Base-by-base conservation (phyloP, 2,797 vertebrate species). In the Syngnathus acus region DNA sequence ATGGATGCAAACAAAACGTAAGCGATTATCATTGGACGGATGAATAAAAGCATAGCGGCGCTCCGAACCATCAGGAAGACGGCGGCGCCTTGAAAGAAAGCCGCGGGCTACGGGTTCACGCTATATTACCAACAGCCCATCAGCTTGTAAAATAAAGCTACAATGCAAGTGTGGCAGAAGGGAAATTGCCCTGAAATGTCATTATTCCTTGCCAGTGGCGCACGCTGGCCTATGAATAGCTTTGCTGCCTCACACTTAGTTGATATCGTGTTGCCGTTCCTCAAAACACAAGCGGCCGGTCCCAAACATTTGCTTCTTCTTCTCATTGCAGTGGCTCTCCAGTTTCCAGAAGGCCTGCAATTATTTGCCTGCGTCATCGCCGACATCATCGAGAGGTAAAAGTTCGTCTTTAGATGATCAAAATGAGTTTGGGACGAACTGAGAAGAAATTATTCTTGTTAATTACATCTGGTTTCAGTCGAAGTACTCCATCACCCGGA, bases 301-400 rank as follows among this genome's bases (percentile, higher is more conserved):
- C 32, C 32, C 32, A 75, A 54, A 78, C 70, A 75, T 69, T 71
- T 71, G 72, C 70, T 38, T 73, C 10, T 81, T 68, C 9, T n/a
- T 3, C 23, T 47, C 64, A 73, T 66, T 72, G 42, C 89, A 99
- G 97, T 99, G 86, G 96, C 97, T 62, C 82, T 99, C 82, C 97
- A 99, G 89, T 94, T 99, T 91, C 97, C 97, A 0, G 97, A 99
- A 80, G 97, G 97, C 57, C 93, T 99, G 70, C 96, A 97, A 80
- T 95, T 99, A 93, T 99, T 99, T 0, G 94, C 96, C 75, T 99
- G 97, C 80, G 92, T 92, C 79, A 94, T 99, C 7, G 92, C 92
- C 2, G 97, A 99, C 87, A 98, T 99, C 84, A 87, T 99, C 39
- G 95, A 98, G 76, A 90, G 94, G 97, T 98, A 89, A 9, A 5